Evolutionary conservation across 2,797 vertebrate genomes (phyloP).

Genomic region (Myiotriccus ornatus): DNA sequence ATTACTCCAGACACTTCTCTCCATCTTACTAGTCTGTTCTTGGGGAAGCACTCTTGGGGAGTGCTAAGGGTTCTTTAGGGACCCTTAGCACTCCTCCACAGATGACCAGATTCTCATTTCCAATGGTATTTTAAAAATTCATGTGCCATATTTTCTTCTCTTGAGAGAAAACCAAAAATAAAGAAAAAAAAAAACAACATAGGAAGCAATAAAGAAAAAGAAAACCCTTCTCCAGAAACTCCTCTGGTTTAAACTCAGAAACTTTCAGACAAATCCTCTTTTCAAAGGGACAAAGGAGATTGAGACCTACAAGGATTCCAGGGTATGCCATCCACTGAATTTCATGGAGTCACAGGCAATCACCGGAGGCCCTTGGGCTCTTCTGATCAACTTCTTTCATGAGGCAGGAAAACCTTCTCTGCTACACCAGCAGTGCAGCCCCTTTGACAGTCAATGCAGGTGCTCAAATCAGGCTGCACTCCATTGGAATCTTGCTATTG

Average conservation of each 20-base stretch:
- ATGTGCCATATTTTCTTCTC: conserved; percentile 34
- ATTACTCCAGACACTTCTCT: conserved; percentile 38
- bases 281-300: background rate
- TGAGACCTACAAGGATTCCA: background rate
- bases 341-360: background rate
- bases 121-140: conserved; percentile 45
- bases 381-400: background rate
- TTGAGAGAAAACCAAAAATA: conserved; percentile 17
- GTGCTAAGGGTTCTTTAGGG: background rate
- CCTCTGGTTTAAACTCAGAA: background rate
- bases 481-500: accelerated
- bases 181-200: background rate
- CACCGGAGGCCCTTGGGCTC: background rate
- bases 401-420: background rate
- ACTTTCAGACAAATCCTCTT: background rate
- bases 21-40: conserved; percentile 6
- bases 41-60: too few species aligned
- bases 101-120: conserved; percentile 26
- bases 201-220: background rate
- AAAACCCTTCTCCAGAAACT: background rate
- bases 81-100: conserved; percentile 23
- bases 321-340: background rate
- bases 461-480: background rate
- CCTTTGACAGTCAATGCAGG: background rate
- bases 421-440: accelerated